Conservation (phyloP, 2,888 invertebrate genomes). For the Eurytoma californica region DNA sequence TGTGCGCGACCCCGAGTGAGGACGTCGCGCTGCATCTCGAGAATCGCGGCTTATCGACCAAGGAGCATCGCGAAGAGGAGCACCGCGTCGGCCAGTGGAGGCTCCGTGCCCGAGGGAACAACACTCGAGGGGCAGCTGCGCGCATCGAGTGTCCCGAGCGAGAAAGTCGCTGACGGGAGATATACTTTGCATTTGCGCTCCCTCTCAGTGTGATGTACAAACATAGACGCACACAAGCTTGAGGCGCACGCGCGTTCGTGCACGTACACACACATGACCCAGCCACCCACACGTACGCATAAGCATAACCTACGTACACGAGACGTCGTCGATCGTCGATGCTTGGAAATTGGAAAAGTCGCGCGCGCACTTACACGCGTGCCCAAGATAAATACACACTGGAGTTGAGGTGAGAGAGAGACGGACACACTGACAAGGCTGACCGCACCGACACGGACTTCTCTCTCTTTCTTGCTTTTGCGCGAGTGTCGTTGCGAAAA, state of each 20-base stretch:
- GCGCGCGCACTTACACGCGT: constrained; percentile 3
- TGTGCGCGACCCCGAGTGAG: constrained; percentile 43
- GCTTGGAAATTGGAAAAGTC: background rate
- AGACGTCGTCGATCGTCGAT: constrained; percentile 3
- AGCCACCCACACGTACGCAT: background rate
- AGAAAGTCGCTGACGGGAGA: constrained; percentile 36
- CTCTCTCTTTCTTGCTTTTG: constrained; percentile 40
- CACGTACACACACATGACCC: background rate
- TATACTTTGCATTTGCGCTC: constrained; percentile 32
- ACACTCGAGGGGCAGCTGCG: background rate
- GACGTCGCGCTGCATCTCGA: constrained; percentile 28
- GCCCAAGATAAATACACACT: constrained; percentile 36
- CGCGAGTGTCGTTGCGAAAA: constrained; percentile 44
- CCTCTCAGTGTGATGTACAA: constrained; percentile 18
- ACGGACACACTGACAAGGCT: constrained; percentile 47
- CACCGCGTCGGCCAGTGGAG: constrained; percentile 1
- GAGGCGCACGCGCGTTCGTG: background rate
- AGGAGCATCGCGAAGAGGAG: background rate
- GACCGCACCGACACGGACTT: constrained; percentile 32
- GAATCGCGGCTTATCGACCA: constrained; percentile 1
- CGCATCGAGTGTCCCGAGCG: background rate
- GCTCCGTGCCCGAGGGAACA: constrained; percentile 1
- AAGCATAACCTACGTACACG: no score
- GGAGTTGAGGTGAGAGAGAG: constrained; percentile 40
- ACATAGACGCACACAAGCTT: constrained; percentile 9